A percentile compares a stretch with the other conserved stretches of the same genome.
phyloP scores from a whole-genome alignment of 2,888 invertebrate species.

The Thalpophila matura region DNA sequence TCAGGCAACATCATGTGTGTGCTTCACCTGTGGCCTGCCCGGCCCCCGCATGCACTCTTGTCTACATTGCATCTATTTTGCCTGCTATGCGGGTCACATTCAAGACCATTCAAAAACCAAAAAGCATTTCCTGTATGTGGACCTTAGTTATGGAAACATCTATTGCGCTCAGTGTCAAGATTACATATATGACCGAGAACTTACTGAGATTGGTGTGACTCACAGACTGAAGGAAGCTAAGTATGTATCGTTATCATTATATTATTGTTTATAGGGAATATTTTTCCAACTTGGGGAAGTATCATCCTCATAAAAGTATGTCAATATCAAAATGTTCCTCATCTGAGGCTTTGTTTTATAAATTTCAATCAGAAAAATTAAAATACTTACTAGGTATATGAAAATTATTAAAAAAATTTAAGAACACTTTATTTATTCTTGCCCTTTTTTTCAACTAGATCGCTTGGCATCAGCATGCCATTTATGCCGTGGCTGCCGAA shows the following conservation, averaged over 20 bases:
- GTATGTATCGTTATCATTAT: slow-evolving; percentile 71
- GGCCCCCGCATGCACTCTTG: slow-evolving; percentile 96
- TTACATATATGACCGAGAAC: slow-evolving; percentile 96
- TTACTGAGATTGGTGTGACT: slow-evolving; percentile 89
- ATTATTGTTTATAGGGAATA: slow-evolving; percentile 1
- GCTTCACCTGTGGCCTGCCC: slow-evolving; percentile 95
- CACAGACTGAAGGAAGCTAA: slow-evolving; percentile 91
- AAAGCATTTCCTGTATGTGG: slow-evolving; percentile 96
- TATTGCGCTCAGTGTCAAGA: slow-evolving; percentile 97
- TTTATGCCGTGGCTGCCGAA: slow-evolving; percentile 95
- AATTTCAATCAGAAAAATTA: no score
- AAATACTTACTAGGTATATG: no score
- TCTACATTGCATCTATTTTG: slow-evolving; percentile 98
- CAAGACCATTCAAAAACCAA: slow-evolving; percentile 95
- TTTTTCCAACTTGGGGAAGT: slow-evolving; percentile 5
- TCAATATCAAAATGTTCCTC: no score
- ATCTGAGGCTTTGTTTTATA: no score
- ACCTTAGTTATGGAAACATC: slow-evolving; percentile 96
- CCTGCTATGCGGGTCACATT: slow-evolving; percentile 96
- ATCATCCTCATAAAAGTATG: no score
- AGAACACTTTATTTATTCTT: no score
- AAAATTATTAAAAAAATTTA: no score
- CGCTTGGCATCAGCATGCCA: slow-evolving; percentile 91
- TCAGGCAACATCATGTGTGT: slow-evolving; percentile 95
- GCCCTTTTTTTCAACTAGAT: slow-evolving; percentile 73